These are phyloP conservation scores for Apodemia duryi DNA, from an alignment of 2,888 invertebrate genomes.

Conservation along the genomic window DNA sequence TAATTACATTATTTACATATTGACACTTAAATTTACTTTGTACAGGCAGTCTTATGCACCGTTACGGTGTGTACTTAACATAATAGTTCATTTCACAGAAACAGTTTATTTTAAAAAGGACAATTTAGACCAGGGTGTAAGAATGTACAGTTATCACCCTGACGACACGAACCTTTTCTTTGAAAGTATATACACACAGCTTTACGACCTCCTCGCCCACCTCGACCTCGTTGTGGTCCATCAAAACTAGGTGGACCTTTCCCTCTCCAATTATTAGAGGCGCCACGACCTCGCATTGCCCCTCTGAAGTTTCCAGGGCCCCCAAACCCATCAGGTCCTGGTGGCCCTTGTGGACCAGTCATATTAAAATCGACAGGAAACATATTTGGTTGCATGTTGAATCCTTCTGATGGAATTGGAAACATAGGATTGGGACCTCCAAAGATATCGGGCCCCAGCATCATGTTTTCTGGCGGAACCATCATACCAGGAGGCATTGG, in stretches of 20 bases:
- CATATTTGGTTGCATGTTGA: conserved; percentile 69
- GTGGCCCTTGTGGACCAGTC: conserved; percentile 51
- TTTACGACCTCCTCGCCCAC: conserved; percentile 76
- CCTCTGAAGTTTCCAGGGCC: conserved; percentile 73
- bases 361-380: conserved; percentile 76
- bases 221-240: conserved; percentile 62
- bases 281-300: conserved; percentile 76
- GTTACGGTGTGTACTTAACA: not conserved
- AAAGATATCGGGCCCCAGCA: conserved; percentile 70
- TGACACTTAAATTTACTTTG: conserved; percentile 15
- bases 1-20: conserved; percentile 14
- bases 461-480: conserved; percentile 70
- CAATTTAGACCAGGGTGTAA: conserved; percentile 87
- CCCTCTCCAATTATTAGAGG: conserved; percentile 72
- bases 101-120: conserved; percentile 53
- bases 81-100: conserved; percentile 11
- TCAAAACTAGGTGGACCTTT: conserved; percentile 71
- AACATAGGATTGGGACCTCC: conserved; percentile 56
- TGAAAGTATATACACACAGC: conserved; percentile 88
- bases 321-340: conserved; percentile 54
- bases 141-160: conserved; percentile 90
- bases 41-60: conserved; percentile 22
- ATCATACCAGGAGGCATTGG: conserved; percentile 58
- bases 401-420: conserved; percentile 59
- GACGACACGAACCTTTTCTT: conserved; percentile 88